Evolutionary conservation across 2,888 invertebrate species (phyloP).

Genomic region (Neoascia interrupta): DNA sequence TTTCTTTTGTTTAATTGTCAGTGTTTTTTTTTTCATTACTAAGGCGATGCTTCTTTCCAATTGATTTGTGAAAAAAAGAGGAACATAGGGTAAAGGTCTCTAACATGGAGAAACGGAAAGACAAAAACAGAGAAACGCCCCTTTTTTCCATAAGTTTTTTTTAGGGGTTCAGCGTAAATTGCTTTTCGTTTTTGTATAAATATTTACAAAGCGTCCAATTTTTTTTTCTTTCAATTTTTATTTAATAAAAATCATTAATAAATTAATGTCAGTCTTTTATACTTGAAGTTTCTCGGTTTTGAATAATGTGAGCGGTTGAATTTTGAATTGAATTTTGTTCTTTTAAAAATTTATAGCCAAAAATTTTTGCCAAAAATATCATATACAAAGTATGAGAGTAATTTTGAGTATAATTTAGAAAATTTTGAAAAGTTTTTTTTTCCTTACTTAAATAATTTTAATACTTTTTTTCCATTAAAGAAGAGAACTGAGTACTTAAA

Average conservation of each 20-base stretch:
- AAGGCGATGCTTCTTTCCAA: conserved; percentile 65
- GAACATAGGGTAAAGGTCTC: conserved; percentile 65
- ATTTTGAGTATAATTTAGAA: conserved; percentile 61
- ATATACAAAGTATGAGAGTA: conserved; percentile 65
- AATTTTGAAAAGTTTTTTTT: conserved; percentile 69
- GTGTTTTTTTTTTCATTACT: conserved; percentile 65
- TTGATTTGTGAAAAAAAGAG: conserved; percentile 65
- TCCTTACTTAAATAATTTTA: conserved; percentile 69
- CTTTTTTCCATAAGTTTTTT: conserved; percentile 40
- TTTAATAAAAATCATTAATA: conserved; percentile 68
- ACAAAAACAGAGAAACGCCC: conserved; percentile 55
- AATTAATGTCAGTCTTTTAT: conserved; percentile 69
- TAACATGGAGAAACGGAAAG: conserved; percentile 54
- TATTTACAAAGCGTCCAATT: conserved; percentile 57
- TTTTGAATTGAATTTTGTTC: conserved; percentile 37
- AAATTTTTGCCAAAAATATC: conserved; percentile 70
- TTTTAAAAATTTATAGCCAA: conserved; percentile 76
- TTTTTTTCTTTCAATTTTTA: conserved; percentile 53
- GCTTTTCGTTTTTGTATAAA: conserved; percentile 71
- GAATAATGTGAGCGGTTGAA: conserved; percentile 52
- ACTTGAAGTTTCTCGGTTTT: conserved; percentile 72
- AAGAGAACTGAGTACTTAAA: conserved; percentile 59
- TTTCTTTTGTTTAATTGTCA: conserved; percentile 64
- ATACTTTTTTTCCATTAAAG: conserved; percentile 56
- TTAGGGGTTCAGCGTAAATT: conserved; percentile 50